These are phyloP conservation scores for Homarus americanus DNA, from an alignment of 1,140 invertebrate genomes.

Conservation along the genomic window DNA sequence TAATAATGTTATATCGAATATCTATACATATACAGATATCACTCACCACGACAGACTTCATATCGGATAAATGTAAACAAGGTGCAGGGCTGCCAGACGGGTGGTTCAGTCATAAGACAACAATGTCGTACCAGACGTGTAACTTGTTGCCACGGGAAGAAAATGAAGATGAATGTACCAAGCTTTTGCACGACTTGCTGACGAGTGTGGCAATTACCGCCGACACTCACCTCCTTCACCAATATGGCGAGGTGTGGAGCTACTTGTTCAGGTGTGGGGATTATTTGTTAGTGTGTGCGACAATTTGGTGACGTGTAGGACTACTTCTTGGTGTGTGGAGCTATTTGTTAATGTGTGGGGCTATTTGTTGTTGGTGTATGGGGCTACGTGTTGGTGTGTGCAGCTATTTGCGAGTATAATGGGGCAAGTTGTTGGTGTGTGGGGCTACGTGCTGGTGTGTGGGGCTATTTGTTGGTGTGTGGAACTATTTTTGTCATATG, in stretches of 20 bases:
- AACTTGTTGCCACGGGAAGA: background rate
- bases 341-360: background rate
- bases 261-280: background rate
- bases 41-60: too few species aligned
- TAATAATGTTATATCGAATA: too few species aligned
- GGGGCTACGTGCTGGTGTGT: background rate
- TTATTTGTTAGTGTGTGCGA: background rate
- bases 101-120: background rate
- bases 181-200: background rate
- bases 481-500: background rate
- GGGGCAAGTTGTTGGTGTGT: background rate
- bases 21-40: too few species aligned
- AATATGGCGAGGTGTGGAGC: background rate
- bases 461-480: background rate
- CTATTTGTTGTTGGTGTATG: background rate
- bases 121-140: background rate
- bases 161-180: background rate
- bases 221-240: background rate
- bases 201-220: background rate
- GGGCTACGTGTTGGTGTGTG: background rate
- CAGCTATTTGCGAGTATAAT: background rate
- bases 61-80: too few species aligned
- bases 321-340: background rate
- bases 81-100: background rate
- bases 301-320: background rate